These are phyloP conservation scores for Potorous gilbertii DNA, from an alignment of 2,797 vertebrate genomes.

Conservation along the genomic window DNA sequence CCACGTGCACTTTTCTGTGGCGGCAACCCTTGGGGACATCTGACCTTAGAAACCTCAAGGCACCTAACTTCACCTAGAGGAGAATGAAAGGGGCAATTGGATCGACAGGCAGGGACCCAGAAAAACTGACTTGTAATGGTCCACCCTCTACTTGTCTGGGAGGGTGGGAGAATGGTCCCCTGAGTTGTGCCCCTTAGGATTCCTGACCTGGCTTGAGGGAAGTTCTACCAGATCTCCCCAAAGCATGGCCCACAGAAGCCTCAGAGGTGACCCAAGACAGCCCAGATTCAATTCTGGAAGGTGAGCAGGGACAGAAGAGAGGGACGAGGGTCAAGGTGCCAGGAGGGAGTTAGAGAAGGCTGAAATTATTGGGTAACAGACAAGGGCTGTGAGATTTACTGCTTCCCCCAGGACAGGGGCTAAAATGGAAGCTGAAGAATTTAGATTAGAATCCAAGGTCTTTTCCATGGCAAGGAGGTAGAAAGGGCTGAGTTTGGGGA, in stretches of 20 bases:
- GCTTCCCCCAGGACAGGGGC: background rate
- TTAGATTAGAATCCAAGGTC: slow-evolving; percentile 22
- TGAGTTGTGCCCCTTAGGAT: background rate
- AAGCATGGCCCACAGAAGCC: background rate
- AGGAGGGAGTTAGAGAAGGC: background rate
- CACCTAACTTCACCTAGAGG: background rate
- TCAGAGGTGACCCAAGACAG: background rate
- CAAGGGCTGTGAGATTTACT: background rate
- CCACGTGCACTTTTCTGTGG: background rate
- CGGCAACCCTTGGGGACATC: background rate
- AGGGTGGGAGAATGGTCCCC: background rate
- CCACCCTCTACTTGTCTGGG: background rate
- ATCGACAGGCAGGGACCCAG: background rate
- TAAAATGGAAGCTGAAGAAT: background rate
- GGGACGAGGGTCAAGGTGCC: background rate
- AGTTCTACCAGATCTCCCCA: background rate
- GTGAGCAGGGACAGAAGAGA: background rate
- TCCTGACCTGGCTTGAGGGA: background rate
- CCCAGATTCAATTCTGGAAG: slow-evolving; percentile 11
- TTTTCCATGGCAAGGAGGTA: slow-evolving; percentile 3
- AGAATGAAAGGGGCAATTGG: background rate
- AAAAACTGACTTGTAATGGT: background rate
- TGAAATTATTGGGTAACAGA: background rate
- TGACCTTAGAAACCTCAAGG: background rate
- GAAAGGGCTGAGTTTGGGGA: slow-evolving; percentile 24